These are phyloP conservation scores for Trachelus iudaicus DNA, from an alignment of 2,888 invertebrate genomes.

Conservation along the genomic window DNA sequence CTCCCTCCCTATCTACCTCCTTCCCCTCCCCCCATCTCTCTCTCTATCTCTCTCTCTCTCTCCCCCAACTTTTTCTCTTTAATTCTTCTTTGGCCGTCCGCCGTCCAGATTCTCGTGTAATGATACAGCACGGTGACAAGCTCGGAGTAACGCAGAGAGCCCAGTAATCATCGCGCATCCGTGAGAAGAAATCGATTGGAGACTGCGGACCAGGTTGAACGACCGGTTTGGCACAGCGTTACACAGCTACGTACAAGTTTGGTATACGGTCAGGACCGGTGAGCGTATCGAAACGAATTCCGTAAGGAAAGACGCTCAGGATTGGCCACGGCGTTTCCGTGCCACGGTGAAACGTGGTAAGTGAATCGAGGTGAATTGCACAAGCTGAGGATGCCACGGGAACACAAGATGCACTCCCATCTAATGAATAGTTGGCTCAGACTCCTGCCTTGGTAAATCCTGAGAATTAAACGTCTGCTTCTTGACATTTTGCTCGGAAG, in stretches of 20 bases:
- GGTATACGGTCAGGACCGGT: background rate
- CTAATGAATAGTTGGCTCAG: constrained; percentile 55
- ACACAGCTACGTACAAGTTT: constrained; percentile 4
- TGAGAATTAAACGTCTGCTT: constrained; percentile 57
- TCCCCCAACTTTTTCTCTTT: constrained; percentile 7
- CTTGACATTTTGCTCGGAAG: constrained; percentile 57
- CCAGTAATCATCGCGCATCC: background rate
- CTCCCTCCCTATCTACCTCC: background rate
- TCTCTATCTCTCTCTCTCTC: constrained; percentile 20
- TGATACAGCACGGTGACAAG: background rate
- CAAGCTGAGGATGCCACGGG: constrained; percentile 41
- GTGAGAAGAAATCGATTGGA: background rate
- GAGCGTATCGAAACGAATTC: background rate
- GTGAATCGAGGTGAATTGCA: constrained; percentile 46
- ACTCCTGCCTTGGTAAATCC: constrained; percentile 44
- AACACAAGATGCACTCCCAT: constrained; percentile 48
- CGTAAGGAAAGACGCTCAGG: background rate
- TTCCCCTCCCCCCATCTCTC: constrained; percentile 21
- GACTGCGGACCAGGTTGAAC: background rate
- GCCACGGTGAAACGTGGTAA: constrained; percentile 31
- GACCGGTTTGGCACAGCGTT: constrained; percentile 1
- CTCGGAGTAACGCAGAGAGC: background rate
- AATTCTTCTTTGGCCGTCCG: background rate
- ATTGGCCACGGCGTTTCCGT: constrained; percentile 18
- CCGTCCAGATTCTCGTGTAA: background rate